Evolutionary conservation across 2,113 vertebrate genomes (phyloP).

Genomic region (Mus pahari): DNA sequence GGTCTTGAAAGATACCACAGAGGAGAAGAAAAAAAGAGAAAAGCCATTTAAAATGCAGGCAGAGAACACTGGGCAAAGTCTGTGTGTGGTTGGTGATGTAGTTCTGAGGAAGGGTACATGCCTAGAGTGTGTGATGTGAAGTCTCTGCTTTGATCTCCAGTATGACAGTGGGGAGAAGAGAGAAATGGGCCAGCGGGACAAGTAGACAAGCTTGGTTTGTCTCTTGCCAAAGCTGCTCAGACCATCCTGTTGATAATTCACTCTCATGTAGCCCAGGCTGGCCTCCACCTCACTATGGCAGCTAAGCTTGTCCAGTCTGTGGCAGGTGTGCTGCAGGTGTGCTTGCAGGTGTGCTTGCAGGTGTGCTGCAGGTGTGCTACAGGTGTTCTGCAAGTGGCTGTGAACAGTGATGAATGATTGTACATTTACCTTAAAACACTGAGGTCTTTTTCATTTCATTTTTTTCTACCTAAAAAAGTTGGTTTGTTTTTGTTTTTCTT

Average conservation of each 20-base stretch:
- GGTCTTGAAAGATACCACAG: not conserved
- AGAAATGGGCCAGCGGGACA: not conserved
- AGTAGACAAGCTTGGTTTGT: not conserved
- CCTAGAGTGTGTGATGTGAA: too few relatives aligned
- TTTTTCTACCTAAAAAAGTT: not conserved
- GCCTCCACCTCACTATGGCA: not conserved
- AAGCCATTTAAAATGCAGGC: not conserved
- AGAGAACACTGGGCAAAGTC: not conserved
- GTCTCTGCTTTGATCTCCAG: not conserved
- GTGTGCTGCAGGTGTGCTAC: too few relatives aligned
- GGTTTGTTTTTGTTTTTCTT: too few relatives aligned
- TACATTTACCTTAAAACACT: not conserved
- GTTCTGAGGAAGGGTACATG: not conserved
- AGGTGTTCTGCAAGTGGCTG: not conserved
- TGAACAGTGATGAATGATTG: not conserved
- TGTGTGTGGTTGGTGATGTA: not conserved
- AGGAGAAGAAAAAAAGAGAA: not conserved
- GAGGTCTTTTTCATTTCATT: not conserved
- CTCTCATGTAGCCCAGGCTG: not conserved
- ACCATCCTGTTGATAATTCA: not conserved
- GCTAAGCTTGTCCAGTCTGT: not conserved
- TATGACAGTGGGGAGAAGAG: not conserved
- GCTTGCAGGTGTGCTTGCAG: too few relatives aligned
- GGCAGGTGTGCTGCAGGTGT: not conserved
- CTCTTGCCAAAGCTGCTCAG: not conserved